Evolutionary conservation across 2,888 invertebrate genomes (phyloP), one percentile per base, ranked within the genome.

Genomic region (Mamestra brassicae): DNA sequence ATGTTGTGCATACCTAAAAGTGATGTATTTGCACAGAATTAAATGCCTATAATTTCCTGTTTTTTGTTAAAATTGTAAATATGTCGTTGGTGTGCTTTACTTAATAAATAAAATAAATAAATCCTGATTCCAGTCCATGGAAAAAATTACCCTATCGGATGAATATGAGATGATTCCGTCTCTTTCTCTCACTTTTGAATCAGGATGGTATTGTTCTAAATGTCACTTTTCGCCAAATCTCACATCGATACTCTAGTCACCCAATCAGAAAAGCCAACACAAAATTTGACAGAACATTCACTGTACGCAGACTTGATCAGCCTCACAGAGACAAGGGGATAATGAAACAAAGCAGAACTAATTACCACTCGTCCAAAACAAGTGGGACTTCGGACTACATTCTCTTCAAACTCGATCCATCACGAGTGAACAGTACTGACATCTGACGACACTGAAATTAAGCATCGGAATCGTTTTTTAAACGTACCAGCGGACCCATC

Each of bases 391-490:
- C 65, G 78, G 80, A 74, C 83, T 81, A 63, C 76, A 86, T 79
- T 88, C 84, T 80, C 80, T 78, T 78, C 81, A 86, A 88, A 87
- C 85, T 87, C 93, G 80, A 95, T 95, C 93, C 90, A 95, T 95
- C 95, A 94, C 88, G 78, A 74, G 75, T 73, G 80, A 88, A 81
- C 91, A 83, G 75, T 85, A 87, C 89, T 83, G 93, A 93, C 94
- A 92, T 91, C 91, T 91, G 93, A 92, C 93, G 94, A 95, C 94
- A 94, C 91, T 92, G 92, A 95, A 95, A 94, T 95, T 95, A 95
- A 95, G 94, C 92, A 91, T 90, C 91, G 79, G 89, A 94, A 95
- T 93, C 93, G 94, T 91, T 94, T 94, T 94, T 94, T 94, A 93
- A 95, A 93, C 93, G 93, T 88, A 84, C 89, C 91, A 84, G 79